Conservation (phyloP, 2,888 invertebrate species). For the Aphidius colemani region DNA sequence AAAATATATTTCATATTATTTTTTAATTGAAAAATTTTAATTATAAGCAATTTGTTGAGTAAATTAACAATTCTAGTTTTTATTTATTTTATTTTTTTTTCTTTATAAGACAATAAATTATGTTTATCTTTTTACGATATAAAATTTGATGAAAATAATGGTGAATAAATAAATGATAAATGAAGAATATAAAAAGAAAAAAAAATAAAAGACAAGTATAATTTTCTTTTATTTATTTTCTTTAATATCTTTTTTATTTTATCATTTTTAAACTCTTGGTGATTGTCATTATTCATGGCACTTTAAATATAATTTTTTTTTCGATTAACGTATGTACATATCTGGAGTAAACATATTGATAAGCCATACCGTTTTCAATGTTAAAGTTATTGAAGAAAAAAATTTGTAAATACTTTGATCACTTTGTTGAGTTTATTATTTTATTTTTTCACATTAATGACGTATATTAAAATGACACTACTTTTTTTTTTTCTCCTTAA, state of each 20-base stretch:
- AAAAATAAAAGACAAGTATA: slow-evolving; percentile 18
- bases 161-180: background rate
- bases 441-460: no score
- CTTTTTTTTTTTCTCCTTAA: no score
- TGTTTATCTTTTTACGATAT: slow-evolving; percentile 20
- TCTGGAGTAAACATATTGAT: slow-evolving; percentile 32
- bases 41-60: background rate
- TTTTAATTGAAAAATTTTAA: slow-evolving; percentile 10
- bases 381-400: slow-evolving; percentile 2
- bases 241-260: background rate
- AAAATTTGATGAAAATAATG: background rate
- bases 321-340: slow-evolving; percentile 31
- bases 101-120: slow-evolving; percentile 30
- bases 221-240: slow-evolving; percentile 19
- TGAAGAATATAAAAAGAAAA: slow-evolving; percentile 20
- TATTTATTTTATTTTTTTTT: slow-evolving; percentile 14
- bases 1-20: slow-evolving; percentile 14
- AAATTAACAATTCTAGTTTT: background rate
- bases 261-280: slow-evolving; percentile 4
- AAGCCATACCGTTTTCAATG: slow-evolving; percentile 24
- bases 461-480: no score
- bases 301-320: slow-evolving; percentile 22
- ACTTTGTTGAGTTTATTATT: no score
- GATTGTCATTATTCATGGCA: slow-evolving; percentile 16
- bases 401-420: slow-evolving; percentile 12